phyloP scores from a whole-genome alignment of 2,888 invertebrate genomes.

The Chymomyza fuscimana region DNA sequence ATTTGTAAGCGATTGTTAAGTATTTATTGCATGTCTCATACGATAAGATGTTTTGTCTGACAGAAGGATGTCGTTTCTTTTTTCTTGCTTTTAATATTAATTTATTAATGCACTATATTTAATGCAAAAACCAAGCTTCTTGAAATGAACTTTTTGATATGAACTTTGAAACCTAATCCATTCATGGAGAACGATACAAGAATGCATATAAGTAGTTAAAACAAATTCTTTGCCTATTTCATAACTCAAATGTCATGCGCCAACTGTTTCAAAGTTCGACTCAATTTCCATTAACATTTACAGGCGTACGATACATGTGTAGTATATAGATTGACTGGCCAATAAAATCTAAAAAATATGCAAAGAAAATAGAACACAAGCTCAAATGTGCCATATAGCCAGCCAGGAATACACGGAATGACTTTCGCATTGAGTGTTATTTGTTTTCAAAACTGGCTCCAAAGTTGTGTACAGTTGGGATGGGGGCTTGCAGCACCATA shows the following conservation, averaged over 20 bases:
- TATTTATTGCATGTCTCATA: constrained; percentile 42
- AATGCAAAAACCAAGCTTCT: neutral
- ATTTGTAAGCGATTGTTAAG: constrained; percentile 65
- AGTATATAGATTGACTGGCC: constrained; percentile 40
- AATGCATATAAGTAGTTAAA: neutral
- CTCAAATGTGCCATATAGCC: constrained; percentile 35
- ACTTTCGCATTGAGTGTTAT: constrained; percentile 61
- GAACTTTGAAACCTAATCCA: too few species aligned
- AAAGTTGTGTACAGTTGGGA: constrained; percentile 46
- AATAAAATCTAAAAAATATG: constrained; percentile 69
- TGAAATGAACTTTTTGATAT: too few species aligned
- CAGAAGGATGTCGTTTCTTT: neutral
- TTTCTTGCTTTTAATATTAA: neutral
- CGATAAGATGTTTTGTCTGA: neutral
- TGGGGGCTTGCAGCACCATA: constrained; percentile 20
- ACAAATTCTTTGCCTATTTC: neutral
- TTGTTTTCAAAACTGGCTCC: constrained; percentile 74
- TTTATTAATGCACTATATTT: neutral
- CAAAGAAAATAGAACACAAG: constrained; percentile 37
- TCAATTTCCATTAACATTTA: constrained; percentile 71
- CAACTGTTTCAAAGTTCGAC: neutral
- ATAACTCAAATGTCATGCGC: neutral
- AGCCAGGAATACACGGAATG: constrained; percentile 6
- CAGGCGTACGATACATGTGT: constrained; percentile 9
- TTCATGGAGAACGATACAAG: neutral